A percentile compares a stretch with the other conserved stretches of the same genome.
Conservation (phyloP, 1,140 invertebrate species). For the Bombus polaris region DNA sequence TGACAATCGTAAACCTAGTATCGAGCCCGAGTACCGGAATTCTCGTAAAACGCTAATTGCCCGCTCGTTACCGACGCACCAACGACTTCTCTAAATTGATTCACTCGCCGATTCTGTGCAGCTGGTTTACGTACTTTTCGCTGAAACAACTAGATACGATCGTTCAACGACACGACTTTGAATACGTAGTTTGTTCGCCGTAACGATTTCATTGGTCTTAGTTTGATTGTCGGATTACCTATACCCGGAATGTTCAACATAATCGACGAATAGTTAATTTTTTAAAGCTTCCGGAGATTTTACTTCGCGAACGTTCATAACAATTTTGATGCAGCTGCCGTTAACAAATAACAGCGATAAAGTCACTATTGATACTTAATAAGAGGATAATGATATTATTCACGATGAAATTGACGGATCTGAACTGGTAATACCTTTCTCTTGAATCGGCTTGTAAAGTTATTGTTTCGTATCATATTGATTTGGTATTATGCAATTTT, state of each 20-base stretch:
- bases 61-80: background rate
- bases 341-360: background rate
- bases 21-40: background rate
- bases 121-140: background rate
- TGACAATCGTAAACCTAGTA: slow-evolving; percentile 29
- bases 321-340: background rate
- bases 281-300: background rate
- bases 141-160: background rate
- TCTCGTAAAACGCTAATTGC: slow-evolving; percentile 47
- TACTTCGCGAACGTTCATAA: background rate
- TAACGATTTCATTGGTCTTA: background rate
- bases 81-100: slow-evolving; percentile 4
- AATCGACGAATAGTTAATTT: background rate
- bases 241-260: background rate
- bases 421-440: slow-evolving; percentile 26
- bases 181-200: background rate
- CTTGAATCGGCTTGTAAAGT: background rate
- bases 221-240: background rate
- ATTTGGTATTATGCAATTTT: background rate
- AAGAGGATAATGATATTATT: background rate
- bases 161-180: background rate
- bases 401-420: background rate
- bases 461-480: background rate
- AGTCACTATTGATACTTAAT: background rate
- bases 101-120: background rate